Evolutionary conservation across 2,797 vertebrate species (phyloP).

Genomic region (Scolopax rusticola): DNA sequence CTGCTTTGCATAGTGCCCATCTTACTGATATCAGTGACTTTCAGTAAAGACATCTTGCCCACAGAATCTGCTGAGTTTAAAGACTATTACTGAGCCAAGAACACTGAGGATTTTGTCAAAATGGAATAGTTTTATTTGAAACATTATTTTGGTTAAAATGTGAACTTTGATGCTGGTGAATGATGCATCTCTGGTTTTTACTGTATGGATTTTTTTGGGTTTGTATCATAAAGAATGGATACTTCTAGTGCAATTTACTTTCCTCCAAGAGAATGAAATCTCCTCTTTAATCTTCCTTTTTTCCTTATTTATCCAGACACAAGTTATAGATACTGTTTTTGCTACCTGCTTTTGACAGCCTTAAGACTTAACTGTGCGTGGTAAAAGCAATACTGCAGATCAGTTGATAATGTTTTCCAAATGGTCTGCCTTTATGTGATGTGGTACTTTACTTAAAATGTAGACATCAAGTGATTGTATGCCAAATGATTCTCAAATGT

Average conservation of each 20-base stretch:
- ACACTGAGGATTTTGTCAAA: neutral
- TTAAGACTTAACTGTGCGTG: conserved; percentile 13
- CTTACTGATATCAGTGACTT: neutral
- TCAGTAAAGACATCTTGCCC: neutral
- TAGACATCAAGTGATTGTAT: neutral
- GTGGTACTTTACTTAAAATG: neutral
- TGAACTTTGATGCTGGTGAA: conserved; percentile 17
- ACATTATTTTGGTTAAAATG: conserved; percentile 15
- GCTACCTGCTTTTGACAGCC: conserved; percentile 35
- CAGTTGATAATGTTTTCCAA: conserved; percentile 9
- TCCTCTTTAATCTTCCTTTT: neutral
- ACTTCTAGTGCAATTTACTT: conserved; percentile 10
- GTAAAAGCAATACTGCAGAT: conserved; percentile 43
- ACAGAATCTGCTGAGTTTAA: neutral
- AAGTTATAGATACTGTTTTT: conserved; percentile 11
- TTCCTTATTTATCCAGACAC: neutral
- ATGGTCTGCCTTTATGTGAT: neutral
- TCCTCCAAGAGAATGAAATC: neutral
- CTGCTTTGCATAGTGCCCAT: neutral
- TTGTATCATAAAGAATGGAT: conserved; percentile 22
- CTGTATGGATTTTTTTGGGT: neutral
- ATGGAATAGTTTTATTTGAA: neutral
- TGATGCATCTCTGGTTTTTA: conserved; percentile 40
- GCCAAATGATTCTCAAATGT: neutral
- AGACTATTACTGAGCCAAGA: conserved; percentile 1